Base-by-base conservation (phyloP, 2,888 invertebrate species). In the Amaurobius ferox region DNA sequence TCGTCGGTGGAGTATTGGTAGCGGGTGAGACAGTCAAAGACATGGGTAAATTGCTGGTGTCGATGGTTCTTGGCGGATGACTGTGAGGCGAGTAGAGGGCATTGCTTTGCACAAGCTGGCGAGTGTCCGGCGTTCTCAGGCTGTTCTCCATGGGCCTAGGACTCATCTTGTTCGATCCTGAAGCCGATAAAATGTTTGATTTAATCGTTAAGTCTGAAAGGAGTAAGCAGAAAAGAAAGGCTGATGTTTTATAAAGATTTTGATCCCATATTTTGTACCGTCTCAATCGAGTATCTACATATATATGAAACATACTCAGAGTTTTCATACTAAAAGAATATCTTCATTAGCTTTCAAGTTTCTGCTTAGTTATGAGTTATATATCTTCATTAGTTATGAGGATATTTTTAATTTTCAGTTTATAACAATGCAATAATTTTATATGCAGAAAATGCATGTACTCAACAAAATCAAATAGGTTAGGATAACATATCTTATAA, bases 101-200 rank as follows among this genome's bases (percentile, higher is more conserved):
- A 61, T 81, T 87, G 79, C 55, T 83, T 28, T 32, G 79, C 6
- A 79, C 40, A 26, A 74, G 78, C 13, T 86, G 86, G 0, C 86
- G 71, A 39, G 29, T 74, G 30, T 86, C 86, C 19, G 79, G 67
- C 19, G 70, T 79, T 48, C 79, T 61, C 23, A 72, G 48, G 40
- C 48, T 79, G 40, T 40, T 39, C 26, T 86, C 86, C 64, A 78
- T 77, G 35, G 86, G 86, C 9, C 86, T 67, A 23, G 86, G 76
- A 62, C 79, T 86, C 71, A 86, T 68, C 44, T 86, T 86, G 40
- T 79, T 86, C 13, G 86, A 76, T 9, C 79, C 86, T 86, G 76
- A 11, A 66, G 66, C 30, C 30, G 66, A 66, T 19, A 66, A 66
- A 30, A 64, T 30, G 64, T 30, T 64, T 30, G 30, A 64, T 30